Base-by-base conservation (phyloP, 2,797 vertebrate species). In the Muraenolepis orangiensis region DNA sequence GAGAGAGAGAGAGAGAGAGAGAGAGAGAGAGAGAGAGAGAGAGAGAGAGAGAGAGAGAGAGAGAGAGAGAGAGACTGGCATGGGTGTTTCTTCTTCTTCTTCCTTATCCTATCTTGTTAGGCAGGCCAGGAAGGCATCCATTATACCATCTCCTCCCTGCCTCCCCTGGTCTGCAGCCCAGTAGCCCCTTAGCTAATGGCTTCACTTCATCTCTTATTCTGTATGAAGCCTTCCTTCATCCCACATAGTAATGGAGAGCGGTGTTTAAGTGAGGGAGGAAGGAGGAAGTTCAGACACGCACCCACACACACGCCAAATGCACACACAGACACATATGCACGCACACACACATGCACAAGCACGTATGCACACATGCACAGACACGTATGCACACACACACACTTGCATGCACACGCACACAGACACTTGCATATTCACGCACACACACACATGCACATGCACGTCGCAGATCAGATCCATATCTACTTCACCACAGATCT, bases 181-280 rank as follows among this genome's bases (percentile, higher is more conserved):
- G 78, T 79, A 76, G 70, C 57, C 30, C 82, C 78, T 75, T 70
- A 74, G 80, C 87, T 90, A 92, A 90, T 91, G 86, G 89, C 83
- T 81, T 87, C 79, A 66, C 82, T 84, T 91, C 90, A 92, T 92
- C 87, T 88, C 72, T 89, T 90, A 92, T 92, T 91, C 90, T 88
- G 79, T 91, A 81, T 91, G 90, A 92, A 89, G 88, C 73, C 67
- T 74, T 80, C 81, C 88, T 88, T 90, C 82, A 90, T 91, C 88
- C 83, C 38, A 69, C 78, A 36, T 77, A 73, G 81, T 91, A 88
- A 90, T 87, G 81, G 81, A 90, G 78, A 82, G 79, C 42, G 12
- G 80, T 88, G 86, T 82, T 89, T 85, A 85, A 88, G 82, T 76
- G 77, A 78, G 82, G 74, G 70, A 84, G 75, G 79, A 81, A 74